Evolutionary conservation across 2,888 invertebrate genomes (phyloP), one percentile per base, ranked within the genome.

Genomic region (Drosophila seclusa): DNA sequence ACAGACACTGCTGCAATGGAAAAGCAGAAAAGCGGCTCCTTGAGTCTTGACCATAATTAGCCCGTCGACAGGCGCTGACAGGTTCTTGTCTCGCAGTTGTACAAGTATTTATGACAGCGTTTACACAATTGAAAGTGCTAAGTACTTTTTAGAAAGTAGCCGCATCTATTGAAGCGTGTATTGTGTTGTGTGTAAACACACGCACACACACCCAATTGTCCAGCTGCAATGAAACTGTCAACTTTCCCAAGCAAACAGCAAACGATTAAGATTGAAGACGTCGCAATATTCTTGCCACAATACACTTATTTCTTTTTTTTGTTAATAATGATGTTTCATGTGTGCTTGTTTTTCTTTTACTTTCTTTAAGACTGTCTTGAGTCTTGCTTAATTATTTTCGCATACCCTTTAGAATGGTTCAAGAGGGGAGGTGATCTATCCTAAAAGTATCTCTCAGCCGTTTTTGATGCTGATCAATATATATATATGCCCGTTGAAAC

Each of bases 81-180:
- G 77, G 81, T 78, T 78, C 78, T 81, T 40, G 34, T 58, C 42
- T 57, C 16, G 24, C 49, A 40, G 81, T 64, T 55, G 61, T 52
- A 36, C 53, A 34, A 32, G 59, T 52, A 60, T 62, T 60, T 65
- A 66, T 68, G 49, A 29, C 57, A 11, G 27, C 1, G 54, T 45
- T 66, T 59, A 42, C 36, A 69, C 81, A 90, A 86, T 86, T 86
- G 85, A 86, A 86, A 86, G 85, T 86, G 85, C 90, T 85, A 88
- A 86, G 85, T 86, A 86, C 85, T 88, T 88, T 85, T 90, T 86
- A 90, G 90, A 86, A 86, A 86, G 85, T 80, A 72, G 84, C 71
- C 60, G 42, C 72, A 52, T 55, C 83, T 59, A 55, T 38, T 11
- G 45, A 45, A n/a, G 18, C 52, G 4, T 29, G 8, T 42, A 48